A percentile compares a stretch with the other conserved stretches of the same genome.
Evolutionary conservation across 2,797 vertebrate species (phyloP).

Genomic region (Chaetophractus vellerosus): DNA sequence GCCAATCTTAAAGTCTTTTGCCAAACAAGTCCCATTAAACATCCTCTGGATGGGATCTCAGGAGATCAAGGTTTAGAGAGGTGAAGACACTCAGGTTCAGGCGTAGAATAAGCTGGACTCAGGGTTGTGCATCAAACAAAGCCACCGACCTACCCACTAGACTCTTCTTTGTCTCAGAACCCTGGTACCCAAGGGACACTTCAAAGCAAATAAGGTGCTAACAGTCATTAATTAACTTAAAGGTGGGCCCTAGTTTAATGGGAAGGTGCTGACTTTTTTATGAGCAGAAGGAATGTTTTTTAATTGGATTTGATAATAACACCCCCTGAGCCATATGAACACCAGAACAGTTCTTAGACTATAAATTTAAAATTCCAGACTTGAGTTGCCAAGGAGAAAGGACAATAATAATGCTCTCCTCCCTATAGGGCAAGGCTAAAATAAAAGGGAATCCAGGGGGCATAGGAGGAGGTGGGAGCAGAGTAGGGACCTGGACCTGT

Average conservation of each 20-base stretch:
- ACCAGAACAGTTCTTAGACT: conserved; percentile 46
- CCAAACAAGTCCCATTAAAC: conserved; percentile 70
- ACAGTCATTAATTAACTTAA: conserved; percentile 77
- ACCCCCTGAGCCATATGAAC: conserved; percentile 69
- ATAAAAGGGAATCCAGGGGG: conserved; percentile 46
- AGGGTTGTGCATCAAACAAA: conserved; percentile 53
- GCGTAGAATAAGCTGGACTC: not conserved
- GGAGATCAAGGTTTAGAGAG: conserved; percentile 17
- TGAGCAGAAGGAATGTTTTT: conserved; percentile 74
- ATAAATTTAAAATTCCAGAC: conserved; percentile 76
- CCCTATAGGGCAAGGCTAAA: conserved; percentile 54
- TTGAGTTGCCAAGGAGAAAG: conserved; percentile 65
- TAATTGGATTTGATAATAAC: conserved; percentile 82
- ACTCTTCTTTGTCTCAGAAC: conserved; percentile 51
- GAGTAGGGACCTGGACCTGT: not conserved
- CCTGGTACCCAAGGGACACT: conserved; percentile 1
- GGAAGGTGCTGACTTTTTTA: conserved; percentile 77
- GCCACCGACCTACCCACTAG: conserved; percentile 20
- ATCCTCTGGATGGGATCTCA: conserved; percentile 46
- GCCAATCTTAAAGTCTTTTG: conserved; percentile 64
- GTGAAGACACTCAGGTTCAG: conserved; percentile 1
- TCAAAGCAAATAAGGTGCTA: conserved; percentile 72
- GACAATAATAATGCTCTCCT: conserved; percentile 57
- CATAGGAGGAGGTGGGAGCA: not conserved
- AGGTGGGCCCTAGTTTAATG: conserved; percentile 60